Conservation (phyloP, 2,113 vertebrate species). For the Erpornis zantholeuca region DNA sequence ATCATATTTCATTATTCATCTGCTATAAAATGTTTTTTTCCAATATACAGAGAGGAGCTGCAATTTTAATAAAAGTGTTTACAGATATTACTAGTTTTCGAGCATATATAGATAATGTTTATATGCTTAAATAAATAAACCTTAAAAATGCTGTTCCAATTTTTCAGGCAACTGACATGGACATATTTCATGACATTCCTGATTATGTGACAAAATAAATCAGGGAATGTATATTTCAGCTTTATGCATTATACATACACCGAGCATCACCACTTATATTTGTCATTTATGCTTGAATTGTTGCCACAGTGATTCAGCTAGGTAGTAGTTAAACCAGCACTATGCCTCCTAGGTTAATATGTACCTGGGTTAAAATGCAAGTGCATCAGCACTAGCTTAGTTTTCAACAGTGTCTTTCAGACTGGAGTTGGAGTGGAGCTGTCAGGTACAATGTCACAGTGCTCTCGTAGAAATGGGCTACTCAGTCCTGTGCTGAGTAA, state of each 20-base stretch:
- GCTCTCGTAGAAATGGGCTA: background rate
- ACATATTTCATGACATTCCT: background rate
- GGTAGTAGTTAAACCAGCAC: background rate
- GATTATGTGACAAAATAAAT: background rate
- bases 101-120: background rate
- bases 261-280: background rate
- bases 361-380: background rate
- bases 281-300: background rate
- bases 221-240: background rate
- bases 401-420: background rate
- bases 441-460: background rate
- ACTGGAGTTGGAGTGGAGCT: background rate
- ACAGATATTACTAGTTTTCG: background rate
- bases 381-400: background rate
- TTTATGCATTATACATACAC: background rate
- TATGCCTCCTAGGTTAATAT: background rate
- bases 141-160: background rate
- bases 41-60: background rate
- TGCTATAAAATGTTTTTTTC: background rate
- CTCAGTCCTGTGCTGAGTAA: background rate
- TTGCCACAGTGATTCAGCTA: background rate
- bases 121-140: background rate
- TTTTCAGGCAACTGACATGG: background rate
- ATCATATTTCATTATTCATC: background rate
- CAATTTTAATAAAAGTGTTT: background rate